phyloP scores from a whole-genome alignment of 2,888 invertebrate species.

The Drepanosiphum platanoidis region DNA sequence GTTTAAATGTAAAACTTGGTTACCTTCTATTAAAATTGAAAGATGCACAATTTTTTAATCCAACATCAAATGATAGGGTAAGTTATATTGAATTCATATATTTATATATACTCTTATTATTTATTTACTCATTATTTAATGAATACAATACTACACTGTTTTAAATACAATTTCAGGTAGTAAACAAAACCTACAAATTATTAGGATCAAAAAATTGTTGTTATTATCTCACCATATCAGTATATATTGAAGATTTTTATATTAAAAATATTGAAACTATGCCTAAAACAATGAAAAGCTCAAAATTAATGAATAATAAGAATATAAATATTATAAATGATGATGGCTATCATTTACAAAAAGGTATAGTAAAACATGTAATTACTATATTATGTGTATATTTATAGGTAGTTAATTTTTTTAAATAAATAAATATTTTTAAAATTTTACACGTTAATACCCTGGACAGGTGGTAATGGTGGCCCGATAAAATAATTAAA shows the following conservation, averaged over 20 bases:
- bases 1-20: slow-evolving; percentile 23
- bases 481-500: too few relatives aligned
- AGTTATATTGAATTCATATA: neutral
- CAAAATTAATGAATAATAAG: slow-evolving; percentile 12
- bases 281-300: neutral
- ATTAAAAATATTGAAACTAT: neutral
- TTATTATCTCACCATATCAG: slow-evolving; percentile 40
- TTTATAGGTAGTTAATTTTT: neutral
- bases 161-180: slow-evolving; percentile 26
- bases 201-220: slow-evolving; percentile 46
- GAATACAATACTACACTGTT: neutral
- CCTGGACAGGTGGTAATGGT: too few relatives aligned
- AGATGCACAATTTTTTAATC: slow-evolving; percentile 37
- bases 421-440: neutral
- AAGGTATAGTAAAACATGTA: neutral
- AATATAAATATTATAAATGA: neutral
- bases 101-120: neutral
- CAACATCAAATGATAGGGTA: slow-evolving; percentile 32
- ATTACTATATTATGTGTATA: too few relatives aligned
- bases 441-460: neutral
- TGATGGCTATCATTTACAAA: neutral
- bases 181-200: slow-evolving; percentile 29
- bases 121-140: neutral
- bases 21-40: slow-evolving; percentile 43
- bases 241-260: slow-evolving; percentile 48